Conservation (phyloP, 2,113 vertebrate species). For the Theristicus caerulescens region DNA sequence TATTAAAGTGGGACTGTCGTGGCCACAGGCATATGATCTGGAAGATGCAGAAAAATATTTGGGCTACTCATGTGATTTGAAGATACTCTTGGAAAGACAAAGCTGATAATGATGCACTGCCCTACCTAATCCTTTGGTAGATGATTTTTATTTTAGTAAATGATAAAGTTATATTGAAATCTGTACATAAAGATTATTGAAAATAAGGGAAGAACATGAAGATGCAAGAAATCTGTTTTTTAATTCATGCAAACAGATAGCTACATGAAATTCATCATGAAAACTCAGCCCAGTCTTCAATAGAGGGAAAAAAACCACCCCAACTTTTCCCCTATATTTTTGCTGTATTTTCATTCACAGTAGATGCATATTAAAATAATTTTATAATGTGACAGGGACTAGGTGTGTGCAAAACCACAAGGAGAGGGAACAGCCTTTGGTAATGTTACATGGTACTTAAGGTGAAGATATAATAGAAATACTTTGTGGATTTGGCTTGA, state of each 20-base stretch:
- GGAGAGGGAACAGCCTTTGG: not conserved
- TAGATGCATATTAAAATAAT: not conserved
- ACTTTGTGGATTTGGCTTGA: not conserved
- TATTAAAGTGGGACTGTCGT: not conserved
- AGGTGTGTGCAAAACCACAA: not conserved
- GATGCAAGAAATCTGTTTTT: not conserved
- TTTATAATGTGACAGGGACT: not conserved
- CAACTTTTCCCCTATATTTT: not conserved
- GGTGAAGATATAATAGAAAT: not conserved
- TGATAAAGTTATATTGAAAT: not conserved
- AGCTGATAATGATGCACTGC: not conserved
- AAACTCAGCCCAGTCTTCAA: not conserved
- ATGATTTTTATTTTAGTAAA: not conserved
- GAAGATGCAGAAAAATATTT: not conserved
- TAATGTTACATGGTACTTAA: not conserved
- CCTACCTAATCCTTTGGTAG: not conserved
- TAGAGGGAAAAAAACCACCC: rapidly evolving
- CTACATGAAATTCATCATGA: not conserved
- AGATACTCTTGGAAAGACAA: not conserved
- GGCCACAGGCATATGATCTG: not conserved
- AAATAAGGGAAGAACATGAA: not conserved
- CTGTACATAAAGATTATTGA: not conserved
- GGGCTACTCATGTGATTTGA: not conserved
- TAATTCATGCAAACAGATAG: not conserved
- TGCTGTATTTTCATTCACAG: not conserved